A percentile compares a stretch with the other conserved stretches of the same genome.
These are phyloP conservation scores for Ascidia mentula DNA, from an alignment of 23 tunicate genomes.

Conservation along the genomic window DNA sequence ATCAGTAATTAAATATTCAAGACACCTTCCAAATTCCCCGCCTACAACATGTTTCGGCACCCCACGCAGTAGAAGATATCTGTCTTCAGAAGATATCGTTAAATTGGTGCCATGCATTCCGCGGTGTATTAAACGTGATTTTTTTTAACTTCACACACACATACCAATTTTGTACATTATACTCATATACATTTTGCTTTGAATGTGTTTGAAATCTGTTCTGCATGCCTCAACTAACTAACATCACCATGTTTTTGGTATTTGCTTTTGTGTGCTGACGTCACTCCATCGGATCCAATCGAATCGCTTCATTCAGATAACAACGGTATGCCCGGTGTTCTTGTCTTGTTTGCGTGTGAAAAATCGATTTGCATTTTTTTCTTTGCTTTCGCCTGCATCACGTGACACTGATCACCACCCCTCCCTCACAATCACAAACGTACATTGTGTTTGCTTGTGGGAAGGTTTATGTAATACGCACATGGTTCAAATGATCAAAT, in stretches of 20 bases:
- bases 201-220: no score
- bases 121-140: no score
- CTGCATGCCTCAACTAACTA: conserved; percentile 6
- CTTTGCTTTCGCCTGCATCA: background rate
- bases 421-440: background rate
- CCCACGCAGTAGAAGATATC: no score
- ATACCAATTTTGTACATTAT: no score
- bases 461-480: no score
- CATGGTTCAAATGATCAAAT: no score
- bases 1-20: background rate
- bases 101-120: background rate
- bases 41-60: background rate
- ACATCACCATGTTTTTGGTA: no score
- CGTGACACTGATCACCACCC: background rate
- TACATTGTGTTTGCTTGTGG: conserved; percentile 1
- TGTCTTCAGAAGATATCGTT: background rate
- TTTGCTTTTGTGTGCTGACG: conserved; percentile 5
- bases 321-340: conserved; percentile 5
- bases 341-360: background rate
- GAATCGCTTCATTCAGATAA: background rate
- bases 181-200: no score
- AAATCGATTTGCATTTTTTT: background rate
- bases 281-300: background rate
- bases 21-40: background rate
- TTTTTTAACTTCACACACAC: no score